phyloP scores from a whole-genome alignment of 2,797 vertebrate genomes.

The Enteromius mattozi region DNA sequence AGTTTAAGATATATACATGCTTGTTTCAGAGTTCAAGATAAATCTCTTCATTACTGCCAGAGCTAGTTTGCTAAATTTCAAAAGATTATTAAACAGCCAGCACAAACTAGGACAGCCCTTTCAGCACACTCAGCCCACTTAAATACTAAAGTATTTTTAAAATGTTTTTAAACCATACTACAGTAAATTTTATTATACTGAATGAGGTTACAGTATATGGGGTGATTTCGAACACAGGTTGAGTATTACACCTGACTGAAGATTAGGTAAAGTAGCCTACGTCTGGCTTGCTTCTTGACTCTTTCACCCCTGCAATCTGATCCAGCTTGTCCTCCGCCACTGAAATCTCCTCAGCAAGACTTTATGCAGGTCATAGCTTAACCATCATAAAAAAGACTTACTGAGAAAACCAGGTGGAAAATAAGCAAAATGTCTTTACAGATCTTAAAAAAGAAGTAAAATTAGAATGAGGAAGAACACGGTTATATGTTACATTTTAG shows the following conservation, averaged over 20 bases:
- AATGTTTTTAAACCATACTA: too few species aligned
- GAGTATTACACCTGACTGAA: constrained; percentile 74
- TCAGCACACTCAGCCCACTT: too few species aligned
- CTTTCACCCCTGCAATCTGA: constrained; percentile 90
- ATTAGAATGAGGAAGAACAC: background rate
- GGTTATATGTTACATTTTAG: background rate
- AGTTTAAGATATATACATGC: background rate
- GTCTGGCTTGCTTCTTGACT: constrained; percentile 98
- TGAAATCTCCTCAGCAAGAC: constrained; percentile 82
- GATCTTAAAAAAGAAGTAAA: too few species aligned
- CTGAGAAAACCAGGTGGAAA: too few species aligned
- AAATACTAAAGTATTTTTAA: too few species aligned
- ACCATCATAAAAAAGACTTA: too few species aligned
- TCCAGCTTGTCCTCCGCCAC: constrained; percentile 94
- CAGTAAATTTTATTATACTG: too few species aligned
- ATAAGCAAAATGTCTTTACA: too few species aligned
- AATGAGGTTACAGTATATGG: background rate
- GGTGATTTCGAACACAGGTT: background rate
- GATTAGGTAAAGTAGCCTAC: constrained; percentile 93
- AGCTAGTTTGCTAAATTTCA: background rate
- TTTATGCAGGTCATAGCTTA: constrained; percentile 85
- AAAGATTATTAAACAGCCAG: background rate
- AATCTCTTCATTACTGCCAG: background rate
- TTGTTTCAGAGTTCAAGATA: background rate
- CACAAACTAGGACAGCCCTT: background rate